These are phyloP conservation scores for Cynoglossus semilaevis DNA, from an alignment of 2,113 vertebrate genomes.

Conservation along the genomic window DNA sequence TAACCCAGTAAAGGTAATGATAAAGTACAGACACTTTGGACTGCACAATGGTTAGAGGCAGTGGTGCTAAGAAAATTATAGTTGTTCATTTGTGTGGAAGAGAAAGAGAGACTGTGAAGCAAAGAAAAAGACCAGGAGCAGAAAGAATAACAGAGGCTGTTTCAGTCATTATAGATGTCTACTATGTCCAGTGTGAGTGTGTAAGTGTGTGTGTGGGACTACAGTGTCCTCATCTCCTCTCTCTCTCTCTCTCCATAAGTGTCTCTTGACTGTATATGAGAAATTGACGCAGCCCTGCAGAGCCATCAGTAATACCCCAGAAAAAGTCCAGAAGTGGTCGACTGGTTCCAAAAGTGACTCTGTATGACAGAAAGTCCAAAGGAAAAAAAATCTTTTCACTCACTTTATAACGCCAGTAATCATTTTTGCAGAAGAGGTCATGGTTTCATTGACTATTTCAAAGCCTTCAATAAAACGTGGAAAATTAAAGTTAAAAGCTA, in stretches of 20 bases:
- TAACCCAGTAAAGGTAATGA: constrained; percentile 71
- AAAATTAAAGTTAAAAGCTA: too few relatives aligned
- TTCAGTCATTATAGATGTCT: constrained; percentile 38
- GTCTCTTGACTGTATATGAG: constrained; percentile 25
- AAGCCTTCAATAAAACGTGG: too few relatives aligned
- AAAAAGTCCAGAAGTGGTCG: too few relatives aligned
- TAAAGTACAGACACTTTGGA: constrained; percentile 63
- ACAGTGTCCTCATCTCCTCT: constrained; percentile 29
- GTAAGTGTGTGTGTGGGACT: constrained; percentile 5
- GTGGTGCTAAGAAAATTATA: constrained; percentile 62
- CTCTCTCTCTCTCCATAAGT: constrained; percentile 28
- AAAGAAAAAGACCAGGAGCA: constrained; percentile 39
- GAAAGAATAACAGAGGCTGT: constrained; percentile 44
- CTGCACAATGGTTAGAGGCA: constrained; percentile 62
- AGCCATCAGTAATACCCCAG: too few relatives aligned
- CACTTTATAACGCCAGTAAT: too few relatives aligned
- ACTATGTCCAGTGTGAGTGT: constrained; percentile 9
- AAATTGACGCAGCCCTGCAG: too few relatives aligned
- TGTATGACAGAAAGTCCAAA: too few relatives aligned
- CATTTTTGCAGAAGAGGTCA: too few relatives aligned
- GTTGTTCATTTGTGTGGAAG: constrained; percentile 25
- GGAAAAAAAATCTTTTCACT: too few relatives aligned
- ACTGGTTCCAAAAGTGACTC: too few relatives aligned
- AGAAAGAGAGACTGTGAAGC: constrained; percentile 4
- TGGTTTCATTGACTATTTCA: too few relatives aligned